phyloP scores from a whole-genome alignment of 2,797 vertebrate species.

The Parauchenoglanis ngamensis region DNA sequence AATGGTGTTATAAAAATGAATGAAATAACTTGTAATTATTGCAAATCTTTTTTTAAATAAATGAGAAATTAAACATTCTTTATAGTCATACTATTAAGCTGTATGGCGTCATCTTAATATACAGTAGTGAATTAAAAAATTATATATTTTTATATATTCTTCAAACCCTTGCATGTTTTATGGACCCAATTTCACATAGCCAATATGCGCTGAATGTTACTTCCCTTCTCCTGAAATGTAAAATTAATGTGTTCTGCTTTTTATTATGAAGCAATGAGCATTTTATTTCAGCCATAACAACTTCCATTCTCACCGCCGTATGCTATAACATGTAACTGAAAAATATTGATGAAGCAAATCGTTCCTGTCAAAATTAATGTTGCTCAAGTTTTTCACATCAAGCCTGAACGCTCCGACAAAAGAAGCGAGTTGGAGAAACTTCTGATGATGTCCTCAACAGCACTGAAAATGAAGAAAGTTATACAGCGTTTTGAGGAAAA shows the following conservation, averaged over 20 bases:
- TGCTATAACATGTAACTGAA: neutral
- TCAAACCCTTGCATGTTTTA: neutral
- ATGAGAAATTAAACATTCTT: neutral
- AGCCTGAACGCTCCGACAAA: neutral
- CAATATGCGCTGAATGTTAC: neutral
- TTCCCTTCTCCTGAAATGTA: neutral
- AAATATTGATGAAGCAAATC: neutral
- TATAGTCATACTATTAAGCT: neutral
- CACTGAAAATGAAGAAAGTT: neutral
- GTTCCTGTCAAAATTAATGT: neutral
- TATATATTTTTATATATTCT: neutral
- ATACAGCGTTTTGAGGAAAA: neutral
- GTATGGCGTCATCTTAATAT: neutral
- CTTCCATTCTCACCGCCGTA: neutral
- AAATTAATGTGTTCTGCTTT: neutral
- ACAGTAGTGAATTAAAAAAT: neutral
- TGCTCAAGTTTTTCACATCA: neutral
- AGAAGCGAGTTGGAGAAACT: neutral
- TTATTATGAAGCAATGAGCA: conserved; percentile 8
- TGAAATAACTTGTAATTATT: neutral
- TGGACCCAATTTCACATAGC: no score
- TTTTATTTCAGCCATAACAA: neutral
- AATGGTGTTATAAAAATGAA: neutral
- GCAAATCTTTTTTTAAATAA: neutral
- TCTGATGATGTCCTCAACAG: neutral